Conservation (phyloP, 2,113 vertebrate genomes). For the Daubentonia madagascariensis region DNA sequence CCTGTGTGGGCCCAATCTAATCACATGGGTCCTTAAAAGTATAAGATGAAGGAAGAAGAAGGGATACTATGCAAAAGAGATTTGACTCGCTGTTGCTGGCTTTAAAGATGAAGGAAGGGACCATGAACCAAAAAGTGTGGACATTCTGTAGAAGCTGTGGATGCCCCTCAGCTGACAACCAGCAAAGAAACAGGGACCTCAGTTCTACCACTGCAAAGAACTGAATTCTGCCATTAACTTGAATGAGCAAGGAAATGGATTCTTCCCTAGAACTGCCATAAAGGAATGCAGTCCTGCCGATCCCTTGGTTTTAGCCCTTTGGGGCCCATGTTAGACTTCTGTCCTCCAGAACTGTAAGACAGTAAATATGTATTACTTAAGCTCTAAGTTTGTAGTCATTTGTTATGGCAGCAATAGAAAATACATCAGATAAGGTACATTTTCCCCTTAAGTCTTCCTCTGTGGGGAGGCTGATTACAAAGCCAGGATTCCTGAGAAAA, state of each 20-base stretch:
- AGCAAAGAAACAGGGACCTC: neutral
- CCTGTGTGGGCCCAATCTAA: neutral
- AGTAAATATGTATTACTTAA: neutral
- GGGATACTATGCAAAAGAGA: neutral
- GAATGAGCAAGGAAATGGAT: neutral
- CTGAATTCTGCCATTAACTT: neutral
- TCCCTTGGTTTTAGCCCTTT: neutral
- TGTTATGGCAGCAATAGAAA: neutral
- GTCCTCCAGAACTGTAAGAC: neutral
- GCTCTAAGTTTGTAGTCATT: neutral
- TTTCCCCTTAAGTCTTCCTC: neutral
- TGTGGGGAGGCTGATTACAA: neutral
- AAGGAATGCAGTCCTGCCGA: neutral
- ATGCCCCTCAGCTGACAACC: neutral
- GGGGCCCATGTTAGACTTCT: neutral
- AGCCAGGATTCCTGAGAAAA: neutral
- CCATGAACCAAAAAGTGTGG: neutral
- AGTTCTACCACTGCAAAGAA: neutral
- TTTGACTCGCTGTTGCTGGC: neutral
- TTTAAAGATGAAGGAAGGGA: neutral
- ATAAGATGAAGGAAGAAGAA: neutral
- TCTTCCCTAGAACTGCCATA: neutral
- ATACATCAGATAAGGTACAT: neutral
- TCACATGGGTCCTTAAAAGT: neutral
- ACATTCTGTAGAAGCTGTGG: neutral